phyloP scores from a whole-genome alignment of 2,888 invertebrate species.

The Strigamia transsilvanica region DNA sequence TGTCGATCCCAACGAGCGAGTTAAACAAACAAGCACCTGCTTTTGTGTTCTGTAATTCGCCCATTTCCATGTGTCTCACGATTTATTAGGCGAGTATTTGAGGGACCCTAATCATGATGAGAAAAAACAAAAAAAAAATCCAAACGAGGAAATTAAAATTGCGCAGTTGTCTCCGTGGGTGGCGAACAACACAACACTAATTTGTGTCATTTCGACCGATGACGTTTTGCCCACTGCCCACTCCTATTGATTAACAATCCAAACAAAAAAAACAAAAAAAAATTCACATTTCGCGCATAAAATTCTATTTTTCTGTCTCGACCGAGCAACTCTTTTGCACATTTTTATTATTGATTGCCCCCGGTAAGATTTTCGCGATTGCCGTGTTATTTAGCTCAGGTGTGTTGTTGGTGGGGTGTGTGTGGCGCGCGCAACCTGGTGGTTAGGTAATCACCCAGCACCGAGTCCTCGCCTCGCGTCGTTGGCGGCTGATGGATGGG shows the following conservation, averaged over 20 bases:
- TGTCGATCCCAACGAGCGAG: slow-evolving; percentile 1
- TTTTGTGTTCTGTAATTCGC: background rate
- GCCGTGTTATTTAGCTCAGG: slow-evolving; percentile 39
- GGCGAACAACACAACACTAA: slow-evolving; percentile 39
- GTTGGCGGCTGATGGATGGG: slow-evolving; percentile 50
- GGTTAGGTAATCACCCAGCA: slow-evolving; percentile 44
- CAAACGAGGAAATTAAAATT: slow-evolving; percentile 28
- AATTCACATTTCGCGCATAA: too few species aligned
- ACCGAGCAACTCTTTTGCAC: too few species aligned
- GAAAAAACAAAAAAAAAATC: background rate
- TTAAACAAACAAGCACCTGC: slow-evolving; percentile 18
- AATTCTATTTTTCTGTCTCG: too few species aligned
- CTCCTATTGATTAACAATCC: slow-evolving; percentile 30
- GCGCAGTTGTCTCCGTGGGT: slow-evolving; percentile 38
- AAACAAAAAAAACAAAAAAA: background rate
- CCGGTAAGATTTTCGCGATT: slow-evolving; percentile 23
- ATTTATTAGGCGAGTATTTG: slow-evolving; percentile 42
- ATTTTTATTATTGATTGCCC: slow-evolving; percentile 10
- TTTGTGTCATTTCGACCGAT: slow-evolving; percentile 34
- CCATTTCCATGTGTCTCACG: slow-evolving; percentile 39
- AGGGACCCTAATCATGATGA: slow-evolving; percentile 36
- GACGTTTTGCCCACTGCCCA: slow-evolving; percentile 34
- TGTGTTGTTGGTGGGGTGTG: slow-evolving; percentile 46
- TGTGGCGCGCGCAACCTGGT: slow-evolving; percentile 44
- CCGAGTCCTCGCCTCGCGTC: slow-evolving; percentile 40